Evolutionary conservation across 1,140 invertebrate genomes (phyloP), one percentile per base, ranked within the genome.

Genomic region (Caenorhabditis remanei): DNA sequence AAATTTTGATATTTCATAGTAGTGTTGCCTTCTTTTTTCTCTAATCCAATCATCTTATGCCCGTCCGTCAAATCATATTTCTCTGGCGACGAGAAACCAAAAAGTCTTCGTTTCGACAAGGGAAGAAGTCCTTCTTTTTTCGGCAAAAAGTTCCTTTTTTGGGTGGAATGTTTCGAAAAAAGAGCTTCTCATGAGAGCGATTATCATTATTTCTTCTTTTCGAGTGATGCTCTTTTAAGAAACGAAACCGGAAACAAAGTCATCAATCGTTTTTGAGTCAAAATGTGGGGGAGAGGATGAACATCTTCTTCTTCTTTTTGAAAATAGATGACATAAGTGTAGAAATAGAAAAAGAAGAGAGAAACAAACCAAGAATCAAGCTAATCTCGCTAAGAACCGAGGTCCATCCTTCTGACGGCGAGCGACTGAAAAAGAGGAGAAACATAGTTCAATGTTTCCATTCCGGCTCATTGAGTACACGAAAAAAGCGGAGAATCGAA

Each of bases 401-500:
- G 14, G 21, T n/a, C 61, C 61, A 63, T 53, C 71, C 43, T 24
- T 50, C 40, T 46, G 65, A 71, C 40, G 9, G 50, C 9, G 50
- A 53, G 50, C 9, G 50, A 53, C 9, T 13, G 50, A 53, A 16
- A 53, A 16, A 53, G 50, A 41, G 65, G 7, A 7, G 71, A 50
- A 11, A 21, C n/a, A 24, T 50, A 79, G 71, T 50, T 79, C 71
- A 79, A 79, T 79, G 71, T 79, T 79, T 79, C 71, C 46, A 48
- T 79, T 79, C 71, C 71, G 71, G 71, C 71, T 79, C 71, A 79
- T 79, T 79, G 71, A 79, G 71, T n/a, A 79, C 40, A 79, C 43
- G 71, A 48, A 21, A 71, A 46, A 58, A 32, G n/a, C 9, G 9
- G 46, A n/a, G 71, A 48, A 79, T 79, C 71, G 71, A 79, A 71